These are phyloP conservation scores for Umimayanthus kanabou DNA, from an alignment of 92 coral and sea anemone species.

Conservation along the genomic window DNA sequence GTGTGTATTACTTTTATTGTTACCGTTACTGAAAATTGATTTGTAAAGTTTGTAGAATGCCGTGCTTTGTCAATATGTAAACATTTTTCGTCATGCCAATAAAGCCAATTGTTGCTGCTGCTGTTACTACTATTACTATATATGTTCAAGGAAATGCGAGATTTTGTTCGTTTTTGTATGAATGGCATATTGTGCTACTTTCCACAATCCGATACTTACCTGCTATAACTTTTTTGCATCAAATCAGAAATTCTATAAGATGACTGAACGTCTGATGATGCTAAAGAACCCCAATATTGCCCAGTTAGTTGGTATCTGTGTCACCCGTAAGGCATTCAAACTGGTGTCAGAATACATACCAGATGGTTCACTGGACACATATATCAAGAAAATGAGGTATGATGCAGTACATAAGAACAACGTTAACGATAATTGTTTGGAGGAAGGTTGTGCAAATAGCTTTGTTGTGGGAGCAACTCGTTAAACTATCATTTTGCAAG, in stretches of 20 bases:
- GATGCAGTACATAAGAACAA: no score
- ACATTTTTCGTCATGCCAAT: no score
- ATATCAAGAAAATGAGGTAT: constrained; percentile 55
- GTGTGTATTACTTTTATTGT: no score
- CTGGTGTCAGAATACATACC: constrained; percentile 69
- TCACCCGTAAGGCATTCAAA: constrained; percentile 44
- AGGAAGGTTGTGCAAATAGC: no score
- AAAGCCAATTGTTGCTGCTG: no score
- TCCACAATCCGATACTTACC: background rate
- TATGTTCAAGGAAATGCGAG: no score
- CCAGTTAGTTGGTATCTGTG: constrained; percentile 63
- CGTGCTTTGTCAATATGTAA: no score
- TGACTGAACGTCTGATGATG: constrained; percentile 45
- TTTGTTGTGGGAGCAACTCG: background rate
- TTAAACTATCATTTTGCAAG: background rate
- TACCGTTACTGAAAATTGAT: no score
- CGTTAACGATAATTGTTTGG: background rate
- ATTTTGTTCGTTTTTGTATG: no score
- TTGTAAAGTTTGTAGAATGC: no score
- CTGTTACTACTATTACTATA: no score
- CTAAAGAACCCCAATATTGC: constrained; percentile 68
- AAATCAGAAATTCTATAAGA: constrained; percentile 49
- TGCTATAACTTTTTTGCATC: background rate
- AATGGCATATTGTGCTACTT: background rate
- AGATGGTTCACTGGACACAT: constrained; percentile 72